Conservation (phyloP, 2,888 invertebrate species). For the Xylophagus ater region DNA sequence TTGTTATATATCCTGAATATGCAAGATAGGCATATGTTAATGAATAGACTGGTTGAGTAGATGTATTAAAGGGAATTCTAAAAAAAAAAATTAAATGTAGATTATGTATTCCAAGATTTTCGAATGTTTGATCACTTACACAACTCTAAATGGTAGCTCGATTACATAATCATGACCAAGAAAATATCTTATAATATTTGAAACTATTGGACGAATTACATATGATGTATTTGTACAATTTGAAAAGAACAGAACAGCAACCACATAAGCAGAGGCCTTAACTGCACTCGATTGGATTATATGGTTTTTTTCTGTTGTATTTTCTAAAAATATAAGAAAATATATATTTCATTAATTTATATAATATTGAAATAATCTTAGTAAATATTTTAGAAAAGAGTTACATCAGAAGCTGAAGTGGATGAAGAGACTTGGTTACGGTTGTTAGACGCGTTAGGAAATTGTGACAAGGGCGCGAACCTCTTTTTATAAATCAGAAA, state of each 20-base stretch:
- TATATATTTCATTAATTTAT: background rate
- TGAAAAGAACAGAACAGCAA: constrained; percentile 25
- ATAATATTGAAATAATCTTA: background rate
- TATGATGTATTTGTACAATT: constrained; percentile 26
- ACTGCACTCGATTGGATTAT: constrained; percentile 24
- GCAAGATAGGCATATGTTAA: constrained; percentile 26
- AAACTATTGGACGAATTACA: constrained; percentile 25
- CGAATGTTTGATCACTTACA: constrained; percentile 23
- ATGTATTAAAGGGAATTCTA: constrained; percentile 25
- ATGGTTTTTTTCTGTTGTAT: constrained; percentile 19
- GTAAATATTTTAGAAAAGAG: too few species aligned
- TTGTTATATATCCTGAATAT: constrained; percentile 29
- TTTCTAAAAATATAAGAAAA: constrained; percentile 7
- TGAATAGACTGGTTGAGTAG: constrained; percentile 25
- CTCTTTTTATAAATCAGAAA: too few species aligned
- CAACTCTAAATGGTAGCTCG: constrained; percentile 28
- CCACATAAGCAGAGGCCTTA: constrained; percentile 21
- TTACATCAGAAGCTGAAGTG: too few species aligned
- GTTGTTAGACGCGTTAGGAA: too few species aligned
- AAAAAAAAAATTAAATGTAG: constrained; percentile 4
- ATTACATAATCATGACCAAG: constrained; percentile 20
- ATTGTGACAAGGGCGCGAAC: too few species aligned
- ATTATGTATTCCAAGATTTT: background rate
- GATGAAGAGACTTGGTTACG: too few species aligned
- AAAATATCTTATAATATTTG: constrained; percentile 21